Evolutionary conservation across 2,888 invertebrate genomes (phyloP), one percentile per base, ranked within the genome.

Genomic region (Muschampia plurimacula): DNA sequence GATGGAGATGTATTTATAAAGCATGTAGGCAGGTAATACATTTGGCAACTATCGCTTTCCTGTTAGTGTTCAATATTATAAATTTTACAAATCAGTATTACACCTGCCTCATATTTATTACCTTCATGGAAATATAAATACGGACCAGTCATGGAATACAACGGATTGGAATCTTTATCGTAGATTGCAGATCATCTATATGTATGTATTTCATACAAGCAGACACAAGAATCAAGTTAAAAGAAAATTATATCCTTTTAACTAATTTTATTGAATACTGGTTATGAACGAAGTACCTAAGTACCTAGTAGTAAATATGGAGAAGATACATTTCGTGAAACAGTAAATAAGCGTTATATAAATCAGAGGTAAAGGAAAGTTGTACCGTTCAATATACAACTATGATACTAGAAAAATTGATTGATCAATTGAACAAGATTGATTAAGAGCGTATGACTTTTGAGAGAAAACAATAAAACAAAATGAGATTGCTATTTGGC

Each of bases 21-120:
- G 12, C 36, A 15, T 13, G 13, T 12, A 8, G 15, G 28, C 15
- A 49, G 39, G 39, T 64, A 64, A 70, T 64, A 44, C 28, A 64
- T 70, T 70, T 70, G 69, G 69, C 69, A 70, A 15, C 69, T 36
- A 64, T 46, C 52, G n/a, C 44, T 57, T 44, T 64, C 64, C 64
- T 64, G 44, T 15, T 64, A 10, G 44, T 69, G 55, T 64, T 70
- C 64, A 64, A 15, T 64, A 57, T 22, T 15, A 57, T 32, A 44
- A 64, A 70, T 64, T 64, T 44, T 32, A 64, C 44, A 10, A n/a
- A 44, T 64, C 32, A 32, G 22, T 64, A 63, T 55, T 15, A 57
- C 69, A 70, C 69, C 69, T 70, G 69, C 69, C 28, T n/a, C 44
- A 15, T 55, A 15, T 57, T 70, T 46, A 64, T 55, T 64, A 55